phyloP scores from a whole-genome alignment of 2,888 invertebrate genomes.

The Sarcophaga carnaria region DNA sequence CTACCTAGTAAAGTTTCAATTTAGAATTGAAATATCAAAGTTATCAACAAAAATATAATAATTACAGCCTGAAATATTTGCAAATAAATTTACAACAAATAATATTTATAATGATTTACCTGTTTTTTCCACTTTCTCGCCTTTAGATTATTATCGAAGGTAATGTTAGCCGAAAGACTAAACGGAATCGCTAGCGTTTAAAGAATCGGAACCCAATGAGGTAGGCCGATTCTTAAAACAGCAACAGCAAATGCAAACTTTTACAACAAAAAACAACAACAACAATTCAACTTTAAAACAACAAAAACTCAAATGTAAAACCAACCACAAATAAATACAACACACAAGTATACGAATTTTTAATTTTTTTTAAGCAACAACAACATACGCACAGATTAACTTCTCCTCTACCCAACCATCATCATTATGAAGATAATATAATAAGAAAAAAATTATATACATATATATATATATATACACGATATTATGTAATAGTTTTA shows the following conservation, averaged over 20 bases:
- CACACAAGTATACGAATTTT: constrained; percentile 61
- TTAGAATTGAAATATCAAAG: background rate
- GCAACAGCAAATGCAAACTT: constrained; percentile 37
- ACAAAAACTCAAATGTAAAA: constrained; percentile 19
- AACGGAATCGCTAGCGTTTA: constrained; percentile 81
- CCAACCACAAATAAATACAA: background rate
- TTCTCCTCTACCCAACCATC: background rate
- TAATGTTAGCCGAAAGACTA: constrained; percentile 81
- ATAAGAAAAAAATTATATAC: constrained; percentile 6
- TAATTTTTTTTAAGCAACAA: constrained; percentile 12
- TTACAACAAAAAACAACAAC: constrained; percentile 16
- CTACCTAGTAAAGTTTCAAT: too few species aligned
- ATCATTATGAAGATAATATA: constrained; percentile 6
- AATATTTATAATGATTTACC: too few species aligned
- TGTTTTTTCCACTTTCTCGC: too few species aligned
- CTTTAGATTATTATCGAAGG: constrained; percentile 81
- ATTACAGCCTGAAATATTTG: too few species aligned
- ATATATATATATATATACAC: background rate
- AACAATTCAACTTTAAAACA: constrained; percentile 8
- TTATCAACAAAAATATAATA: background rate
- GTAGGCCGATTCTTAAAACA: constrained; percentile 77
- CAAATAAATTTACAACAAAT: too few species aligned
- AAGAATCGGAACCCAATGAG: constrained; percentile 79
- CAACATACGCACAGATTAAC: constrained; percentile 41
- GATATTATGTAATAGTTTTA: background rate